Evolutionary conservation across 2,113 vertebrate genomes (phyloP), one percentile per base, ranked within the genome.

Genomic region (Colinus virginianus): DNA sequence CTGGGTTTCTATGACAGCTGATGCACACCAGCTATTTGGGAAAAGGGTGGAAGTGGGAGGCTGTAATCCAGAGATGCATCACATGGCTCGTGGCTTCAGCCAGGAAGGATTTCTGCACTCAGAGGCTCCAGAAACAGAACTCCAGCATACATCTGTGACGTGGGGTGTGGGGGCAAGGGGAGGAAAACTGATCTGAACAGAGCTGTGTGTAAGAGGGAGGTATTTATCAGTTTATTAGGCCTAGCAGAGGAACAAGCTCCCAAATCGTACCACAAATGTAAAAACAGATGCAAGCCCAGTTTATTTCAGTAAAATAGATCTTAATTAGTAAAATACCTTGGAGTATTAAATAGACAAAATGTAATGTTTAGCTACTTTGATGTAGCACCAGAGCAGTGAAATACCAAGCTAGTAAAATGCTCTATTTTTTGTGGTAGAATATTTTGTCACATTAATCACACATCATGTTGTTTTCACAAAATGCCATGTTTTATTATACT

Each of bases 321-420:
- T 94, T 86, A 94, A 96, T 93, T 94, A 86, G 36, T 42, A 48
- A 89, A 92, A 70, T 79, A 86, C 78, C 90, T 85, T 55, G 51
- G 89, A 93, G 83, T 84, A 93, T 76, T 92, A 74, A 87, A 70
- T 53, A 72, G 58, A 34, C 78, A 70, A 93, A 89, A 87, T 46
- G 68, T 61, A 69, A 71, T 20, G 32, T 95, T 96, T 88, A 82
- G 43, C 78, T 90, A 79, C 90, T 92, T 94, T 95, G 82, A 90
- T 74, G 69, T 61, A 51, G 69, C 3, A 70, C n/a, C 43, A 36
- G 42, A n/a, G 42, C 55, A 61, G 48, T 26, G 56, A 51, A 88
- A 90, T 7, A 53, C 77, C 80, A 40, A 70, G 77, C 74, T 80
- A 77, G 48, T 34, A 87, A 69, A 36, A 18, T 36, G 63, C 15